Evolutionary conservation across 2,888 invertebrate genomes (phyloP).

Genomic region (Shargacucullia verbasci): DNA sequence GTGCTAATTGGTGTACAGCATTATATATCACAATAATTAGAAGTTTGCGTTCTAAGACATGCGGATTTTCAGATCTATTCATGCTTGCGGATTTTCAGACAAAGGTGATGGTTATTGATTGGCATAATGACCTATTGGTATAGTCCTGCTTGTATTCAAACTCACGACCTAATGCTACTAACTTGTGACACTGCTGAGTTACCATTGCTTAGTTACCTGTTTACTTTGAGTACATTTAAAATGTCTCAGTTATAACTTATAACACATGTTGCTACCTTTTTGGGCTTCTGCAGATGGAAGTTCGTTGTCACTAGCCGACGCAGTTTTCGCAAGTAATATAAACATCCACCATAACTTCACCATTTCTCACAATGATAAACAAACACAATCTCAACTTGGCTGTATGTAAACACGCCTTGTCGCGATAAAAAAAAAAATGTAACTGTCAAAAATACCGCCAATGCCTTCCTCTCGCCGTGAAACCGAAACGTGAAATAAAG

Average conservation of each 20-base stretch:
- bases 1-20: too few relatives aligned
- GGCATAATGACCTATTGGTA: too few relatives aligned
- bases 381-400: slow-evolving; percentile 74
- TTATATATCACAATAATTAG: too few relatives aligned
- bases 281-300: slow-evolving; percentile 73
- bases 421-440: slow-evolving; percentile 60
- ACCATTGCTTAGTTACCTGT: slow-evolving; percentile 1
- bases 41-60: too few relatives aligned
- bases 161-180: too few relatives aligned
- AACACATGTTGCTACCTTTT: slow-evolving; percentile 69
- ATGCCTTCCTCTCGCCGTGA: slow-evolving; percentile 78
- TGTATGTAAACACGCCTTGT: slow-evolving; percentile 40
- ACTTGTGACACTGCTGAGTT: neutral
- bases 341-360: slow-evolving; percentile 88
- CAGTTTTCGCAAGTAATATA: slow-evolving; percentile 83
- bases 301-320: slow-evolving; percentile 83
- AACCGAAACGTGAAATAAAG: slow-evolving; percentile 80
- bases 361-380: slow-evolving; percentile 78
- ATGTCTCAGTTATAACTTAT: too few relatives aligned
- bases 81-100: too few relatives aligned
- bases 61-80: too few relatives aligned
- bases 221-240: slow-evolving; percentile 18
- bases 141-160: too few relatives aligned
- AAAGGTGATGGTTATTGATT: too few relatives aligned
- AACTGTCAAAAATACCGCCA: slow-evolving; percentile 71